phyloP scores from a whole-genome alignment of 2,113 vertebrate species.

The Charadrius vociferus region DNA sequence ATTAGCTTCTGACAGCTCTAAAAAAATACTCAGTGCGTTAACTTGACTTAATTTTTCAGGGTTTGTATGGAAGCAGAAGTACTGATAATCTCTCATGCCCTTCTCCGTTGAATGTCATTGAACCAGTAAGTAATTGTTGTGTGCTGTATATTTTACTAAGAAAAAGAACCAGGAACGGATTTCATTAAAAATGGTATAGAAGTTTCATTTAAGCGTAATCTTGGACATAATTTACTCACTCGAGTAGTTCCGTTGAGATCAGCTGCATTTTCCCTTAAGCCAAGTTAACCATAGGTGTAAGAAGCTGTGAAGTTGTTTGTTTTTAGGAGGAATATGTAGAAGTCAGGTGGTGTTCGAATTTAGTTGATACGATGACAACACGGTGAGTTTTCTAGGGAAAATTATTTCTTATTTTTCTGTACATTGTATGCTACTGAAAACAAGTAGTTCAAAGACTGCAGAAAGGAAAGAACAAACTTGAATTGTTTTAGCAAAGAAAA shows the following conservation, averaged over 20 bases:
- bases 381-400: not conserved
- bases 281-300: not conserved
- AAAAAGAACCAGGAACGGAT: not conserved
- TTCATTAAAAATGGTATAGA: not conserved
- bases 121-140: constrained; percentile 85
- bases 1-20: not conserved
- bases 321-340: not conserved
- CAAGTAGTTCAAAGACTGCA: not conserved
- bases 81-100: constrained; percentile 83
- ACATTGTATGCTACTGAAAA: not conserved
- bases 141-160: not conserved
- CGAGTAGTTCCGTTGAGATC: not conserved
- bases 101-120: constrained; percentile 88
- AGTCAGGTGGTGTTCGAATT: not conserved
- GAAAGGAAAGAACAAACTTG: not conserved
- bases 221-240: not conserved
- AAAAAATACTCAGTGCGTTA: not conserved
- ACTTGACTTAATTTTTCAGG: constrained; percentile 72
- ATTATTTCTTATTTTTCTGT: not conserved
- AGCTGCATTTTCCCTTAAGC: not conserved
- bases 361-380: not conserved
- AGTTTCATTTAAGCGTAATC: not conserved
- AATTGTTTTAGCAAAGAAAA: not conserved
- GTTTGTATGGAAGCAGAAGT: constrained; percentile 82
- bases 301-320: not conserved